Evolutionary conservation across 2,113 vertebrate species (phyloP), one percentile per base, ranked within the genome.

Genomic region (Aegotheles bennettii): DNA sequence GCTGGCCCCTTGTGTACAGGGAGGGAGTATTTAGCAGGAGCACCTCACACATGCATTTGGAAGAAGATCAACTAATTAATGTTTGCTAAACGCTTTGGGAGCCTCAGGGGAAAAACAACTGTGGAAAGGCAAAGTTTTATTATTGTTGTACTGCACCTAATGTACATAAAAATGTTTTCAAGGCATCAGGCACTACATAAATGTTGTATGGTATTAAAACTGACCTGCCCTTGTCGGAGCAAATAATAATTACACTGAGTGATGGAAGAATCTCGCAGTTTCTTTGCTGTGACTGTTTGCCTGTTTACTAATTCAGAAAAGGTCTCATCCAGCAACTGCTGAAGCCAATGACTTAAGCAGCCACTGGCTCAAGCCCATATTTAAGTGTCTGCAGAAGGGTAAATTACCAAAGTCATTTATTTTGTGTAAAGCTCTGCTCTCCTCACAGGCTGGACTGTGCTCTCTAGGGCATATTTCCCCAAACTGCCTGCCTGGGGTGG

Each of bases 21-120:
- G 88, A 87, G 48, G 59, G 84, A 78, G 69, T 85, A 74, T 94
- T 93, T 96, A 92, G 50, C 81, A 73, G 59, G 60, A 94, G 91
- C 81, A 89, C 84, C 76, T 97, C 92, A 95, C 76, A 84, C 42
- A 31, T 45, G 26, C 38, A 2, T 91, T 94, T 96, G 94, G 95
- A 96, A 94, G 89, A 91, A 95, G 96, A 90, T 82, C 94, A 96
- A 53, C 89, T 96, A 95, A 94, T 95, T 96, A 94, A 91, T 91
- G 93, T 95, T 95, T 95, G 92, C 91, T 86, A 95, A 97, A 92
- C 0, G 3, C 88, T 86, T 80, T 0, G 0, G 0, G 1, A 76
- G 76, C 91, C 90, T 86, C 92, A 13, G 68, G 87, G 87, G 86
- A 80, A 97, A 96, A 85, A 51, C 83, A 74, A 3, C 89, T 45